Evolutionary conservation across 2,888 invertebrate genomes (phyloP).

Genomic region (Matsumyia berberina): DNA sequence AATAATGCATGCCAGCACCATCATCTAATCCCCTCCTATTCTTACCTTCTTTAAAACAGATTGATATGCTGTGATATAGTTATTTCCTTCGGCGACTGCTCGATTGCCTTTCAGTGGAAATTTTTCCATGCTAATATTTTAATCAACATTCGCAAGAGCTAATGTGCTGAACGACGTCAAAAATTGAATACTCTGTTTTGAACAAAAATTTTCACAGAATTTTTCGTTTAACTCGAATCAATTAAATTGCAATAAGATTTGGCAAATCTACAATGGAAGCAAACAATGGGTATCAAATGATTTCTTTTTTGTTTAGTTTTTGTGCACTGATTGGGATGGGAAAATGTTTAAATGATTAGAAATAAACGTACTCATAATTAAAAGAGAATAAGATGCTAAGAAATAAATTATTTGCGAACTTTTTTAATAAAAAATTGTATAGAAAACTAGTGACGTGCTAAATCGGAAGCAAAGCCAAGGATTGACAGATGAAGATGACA

Average conservation of each 20-base stretch:
- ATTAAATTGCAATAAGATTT: conserved; percentile 42
- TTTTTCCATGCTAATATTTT: conserved; percentile 87
- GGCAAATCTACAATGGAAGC: conserved; percentile 53
- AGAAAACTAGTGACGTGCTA: conserved; percentile 76
- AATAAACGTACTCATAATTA: conserved; percentile 52
- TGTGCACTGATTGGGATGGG: conserved; percentile 16
- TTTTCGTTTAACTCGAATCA: conserved; percentile 36
- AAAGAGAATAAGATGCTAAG: conserved; percentile 56
- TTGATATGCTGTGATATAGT: conserved; percentile 86
- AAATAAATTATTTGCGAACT: conserved; percentile 69
- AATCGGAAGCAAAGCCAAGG: conserved; percentile 67
- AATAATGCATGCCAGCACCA: conserved; percentile 51
- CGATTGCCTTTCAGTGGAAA: conserved; percentile 88
- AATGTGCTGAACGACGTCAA: conserved; percentile 27
- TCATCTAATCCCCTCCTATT: neutral
- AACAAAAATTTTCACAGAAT: conserved; percentile 6
- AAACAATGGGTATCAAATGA: conserved; percentile 47
- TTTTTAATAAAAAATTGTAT: conserved; percentile 62
- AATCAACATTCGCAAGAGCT: conserved; percentile 56
- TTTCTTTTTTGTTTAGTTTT: conserved; percentile 13
- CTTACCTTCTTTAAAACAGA: conserved; percentile 87
- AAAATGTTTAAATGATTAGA: conserved; percentile 4
- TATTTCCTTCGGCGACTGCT: conserved; percentile 84
- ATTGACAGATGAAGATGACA: conserved; percentile 66
- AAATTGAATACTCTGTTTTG: conserved; percentile 28